Evolutionary conservation across 2,888 invertebrate species (phyloP).

Genomic region (Abrostola tripartita): DNA sequence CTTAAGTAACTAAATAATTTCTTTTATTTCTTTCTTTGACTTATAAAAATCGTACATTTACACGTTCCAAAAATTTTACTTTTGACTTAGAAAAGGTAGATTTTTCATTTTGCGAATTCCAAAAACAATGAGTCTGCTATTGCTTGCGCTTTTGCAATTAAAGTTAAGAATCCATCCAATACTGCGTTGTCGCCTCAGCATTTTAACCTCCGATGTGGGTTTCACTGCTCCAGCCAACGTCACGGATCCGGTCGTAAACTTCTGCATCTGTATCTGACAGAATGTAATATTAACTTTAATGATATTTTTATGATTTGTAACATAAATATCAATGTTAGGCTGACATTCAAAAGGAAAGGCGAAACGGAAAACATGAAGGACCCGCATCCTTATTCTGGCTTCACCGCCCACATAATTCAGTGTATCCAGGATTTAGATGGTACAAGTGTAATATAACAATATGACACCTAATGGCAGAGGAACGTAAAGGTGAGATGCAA

Average conservation of each 20-base stretch:
- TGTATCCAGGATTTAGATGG: constrained; percentile 45
- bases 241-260: background rate
- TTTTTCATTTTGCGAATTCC: no score
- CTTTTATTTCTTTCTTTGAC: no score
- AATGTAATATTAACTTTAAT: background rate
- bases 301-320: background rate
- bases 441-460: constrained; percentile 72
- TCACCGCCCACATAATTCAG: constrained; percentile 44
- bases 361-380: background rate
- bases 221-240: background rate
- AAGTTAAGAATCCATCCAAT: background rate
- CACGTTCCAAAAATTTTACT: no score
- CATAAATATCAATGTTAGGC: background rate
- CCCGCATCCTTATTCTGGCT: constrained; percentile 28
- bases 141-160: no score
- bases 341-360: background rate
- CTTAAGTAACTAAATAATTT: no score
- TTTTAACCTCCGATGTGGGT: background rate
- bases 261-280: background rate
- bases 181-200: background rate
- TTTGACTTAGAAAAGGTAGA: no score
- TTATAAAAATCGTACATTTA: no score
- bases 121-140: no score
- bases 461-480: constrained; percentile 74
- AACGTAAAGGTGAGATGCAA: constrained; percentile 80